Conservation (phyloP, 2,797 vertebrate genomes). For the Holocentrus rufus region DNA sequence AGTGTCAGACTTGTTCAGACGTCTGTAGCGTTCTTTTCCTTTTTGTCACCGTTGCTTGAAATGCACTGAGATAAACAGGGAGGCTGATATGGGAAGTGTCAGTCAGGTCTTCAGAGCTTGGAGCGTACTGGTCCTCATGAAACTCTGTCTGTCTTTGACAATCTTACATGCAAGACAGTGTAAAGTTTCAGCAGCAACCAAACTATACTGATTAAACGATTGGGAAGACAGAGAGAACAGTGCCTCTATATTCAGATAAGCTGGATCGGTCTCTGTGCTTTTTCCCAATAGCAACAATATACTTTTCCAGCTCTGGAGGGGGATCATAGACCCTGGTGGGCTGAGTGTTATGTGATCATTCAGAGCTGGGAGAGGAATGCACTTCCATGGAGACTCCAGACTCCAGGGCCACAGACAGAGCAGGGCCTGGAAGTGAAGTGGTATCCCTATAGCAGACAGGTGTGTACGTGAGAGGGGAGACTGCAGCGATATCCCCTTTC, state of each 20-base stretch:
- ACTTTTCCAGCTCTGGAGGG: constrained; percentile 44
- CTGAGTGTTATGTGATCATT: constrained; percentile 77
- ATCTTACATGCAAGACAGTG: constrained; percentile 17
- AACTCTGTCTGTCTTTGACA: constrained; percentile 1
- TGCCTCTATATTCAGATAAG: constrained; percentile 37
- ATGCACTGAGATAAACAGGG: not conserved
- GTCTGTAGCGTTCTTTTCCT: constrained; percentile 15
- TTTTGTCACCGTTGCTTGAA: constrained; percentile 21
- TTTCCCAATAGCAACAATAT: constrained; percentile 49
- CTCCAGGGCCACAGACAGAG: constrained; percentile 74
- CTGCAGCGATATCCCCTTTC: constrained; percentile 76
- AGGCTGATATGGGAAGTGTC: constrained; percentile 6
- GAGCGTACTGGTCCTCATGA: constrained; percentile 5
- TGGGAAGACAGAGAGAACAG: constrained; percentile 22
- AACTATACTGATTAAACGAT: constrained; percentile 30
- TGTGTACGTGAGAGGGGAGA: constrained; percentile 70
- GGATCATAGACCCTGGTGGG: constrained; percentile 50
- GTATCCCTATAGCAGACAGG: constrained; percentile 75
- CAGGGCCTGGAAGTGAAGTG: constrained; percentile 67
- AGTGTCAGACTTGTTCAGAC: constrained; percentile 48
- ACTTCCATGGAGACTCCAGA: constrained; percentile 77
- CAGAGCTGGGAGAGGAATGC: constrained; percentile 72
- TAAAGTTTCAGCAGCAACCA: constrained; percentile 43
- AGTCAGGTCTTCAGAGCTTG: constrained; percentile 11
- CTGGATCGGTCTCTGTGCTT: constrained; percentile 13